Conservation (phyloP, 2,797 vertebrate genomes). For the Parauchenoglanis ngamensis region DNA sequence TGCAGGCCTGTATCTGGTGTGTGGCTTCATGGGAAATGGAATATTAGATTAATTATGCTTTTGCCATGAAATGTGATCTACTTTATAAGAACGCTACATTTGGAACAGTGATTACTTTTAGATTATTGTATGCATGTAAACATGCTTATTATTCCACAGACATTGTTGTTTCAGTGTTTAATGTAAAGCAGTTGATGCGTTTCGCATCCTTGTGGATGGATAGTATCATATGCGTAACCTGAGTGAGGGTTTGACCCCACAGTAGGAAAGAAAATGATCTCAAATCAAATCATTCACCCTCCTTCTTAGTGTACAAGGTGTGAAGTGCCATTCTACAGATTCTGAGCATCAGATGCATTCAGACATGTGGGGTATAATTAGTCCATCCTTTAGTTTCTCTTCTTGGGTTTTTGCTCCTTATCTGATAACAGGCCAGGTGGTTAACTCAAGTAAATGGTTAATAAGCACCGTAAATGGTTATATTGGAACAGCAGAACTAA, state of each 20-base stretch:
- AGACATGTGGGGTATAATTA: constrained; percentile 59
- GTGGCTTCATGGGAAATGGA: constrained; percentile 5
- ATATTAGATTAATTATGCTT: constrained; percentile 9
- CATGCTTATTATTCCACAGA: background rate
- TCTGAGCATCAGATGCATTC: constrained; percentile 50
- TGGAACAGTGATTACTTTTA: background rate
- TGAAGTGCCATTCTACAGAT: constrained; percentile 56
- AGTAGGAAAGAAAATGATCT: constrained; percentile 50
- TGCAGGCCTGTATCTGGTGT: background rate
- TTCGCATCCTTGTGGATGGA: constrained; percentile 26
- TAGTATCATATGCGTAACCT: constrained; percentile 47
- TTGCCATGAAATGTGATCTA: background rate
- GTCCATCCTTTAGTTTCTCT: constrained; percentile 55
- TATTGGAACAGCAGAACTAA: constrained; percentile 79
- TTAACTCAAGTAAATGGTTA: constrained; percentile 35
- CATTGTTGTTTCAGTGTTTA: background rate
- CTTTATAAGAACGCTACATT: background rate
- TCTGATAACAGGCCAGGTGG: constrained; percentile 14
- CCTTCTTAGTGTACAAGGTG: constrained; percentile 45
- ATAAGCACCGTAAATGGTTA: constrained; percentile 78
- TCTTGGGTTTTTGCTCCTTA: constrained; percentile 15
- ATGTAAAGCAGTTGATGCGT: constrained; percentile 19
- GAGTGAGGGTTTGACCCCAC: constrained; percentile 47
- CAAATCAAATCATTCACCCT: constrained; percentile 36
- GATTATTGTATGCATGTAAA: background rate